phyloP scores from a whole-genome alignment of 2,113 vertebrate genomes.

The Mirza zaza region DNA sequence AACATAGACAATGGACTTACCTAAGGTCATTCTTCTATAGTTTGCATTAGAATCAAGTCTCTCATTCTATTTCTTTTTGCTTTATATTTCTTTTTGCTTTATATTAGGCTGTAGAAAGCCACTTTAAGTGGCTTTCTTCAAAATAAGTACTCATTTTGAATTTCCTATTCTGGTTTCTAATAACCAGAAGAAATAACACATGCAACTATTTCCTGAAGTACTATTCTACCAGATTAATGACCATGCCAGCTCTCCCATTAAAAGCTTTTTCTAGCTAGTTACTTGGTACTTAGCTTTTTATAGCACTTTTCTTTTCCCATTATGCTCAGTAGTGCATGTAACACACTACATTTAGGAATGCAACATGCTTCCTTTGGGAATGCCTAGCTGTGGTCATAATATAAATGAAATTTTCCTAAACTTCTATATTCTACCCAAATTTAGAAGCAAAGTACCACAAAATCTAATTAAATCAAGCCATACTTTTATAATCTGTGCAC shows the following conservation, averaged over 20 bases:
- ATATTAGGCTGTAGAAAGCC: constrained; percentile 20
- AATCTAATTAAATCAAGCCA: background rate
- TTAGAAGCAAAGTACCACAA: constrained; percentile 45
- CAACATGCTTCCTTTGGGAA: constrained; percentile 70
- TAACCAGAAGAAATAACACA: constrained; percentile 70
- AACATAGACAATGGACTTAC: constrained; percentile 8
- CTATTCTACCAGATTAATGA: constrained; percentile 82
- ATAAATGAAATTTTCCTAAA: constrained; percentile 22
- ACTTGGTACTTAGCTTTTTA: constrained; percentile 83
- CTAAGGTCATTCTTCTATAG: constrained; percentile 43
- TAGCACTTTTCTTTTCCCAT: constrained; percentile 85
- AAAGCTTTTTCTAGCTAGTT: constrained; percentile 81
- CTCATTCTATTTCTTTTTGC: constrained; percentile 8
- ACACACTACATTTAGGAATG: constrained; percentile 77
- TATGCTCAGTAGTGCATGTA: constrained; percentile 85
- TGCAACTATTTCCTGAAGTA: constrained; percentile 73
- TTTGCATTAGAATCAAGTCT: constrained; percentile 40
- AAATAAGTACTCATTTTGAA: constrained; percentile 53
- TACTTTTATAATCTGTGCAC: background rate
- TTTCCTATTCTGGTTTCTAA: constrained; percentile 65
- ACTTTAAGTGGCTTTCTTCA: no score
- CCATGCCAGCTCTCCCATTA: constrained; percentile 77
- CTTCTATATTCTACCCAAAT: constrained; percentile 38
- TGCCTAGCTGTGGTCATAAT: background rate
- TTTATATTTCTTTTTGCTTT: constrained; percentile 36